Evolutionary conservation across 2,888 invertebrate species (phyloP), one percentile per base, ranked within the genome.

Genomic region (Apotomis betuletana): DNA sequence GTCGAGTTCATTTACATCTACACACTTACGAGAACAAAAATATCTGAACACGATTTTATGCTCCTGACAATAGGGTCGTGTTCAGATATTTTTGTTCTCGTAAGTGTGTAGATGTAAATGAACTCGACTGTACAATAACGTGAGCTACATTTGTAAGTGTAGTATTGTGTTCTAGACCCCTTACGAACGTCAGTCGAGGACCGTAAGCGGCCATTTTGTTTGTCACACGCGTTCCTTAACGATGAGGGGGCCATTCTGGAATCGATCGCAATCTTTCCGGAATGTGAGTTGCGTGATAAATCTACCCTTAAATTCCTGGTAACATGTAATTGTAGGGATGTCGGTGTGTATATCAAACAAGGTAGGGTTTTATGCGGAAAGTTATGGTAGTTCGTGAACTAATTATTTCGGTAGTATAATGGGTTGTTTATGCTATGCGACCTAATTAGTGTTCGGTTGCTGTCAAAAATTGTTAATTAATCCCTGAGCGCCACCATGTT

Each of bases 221-320:
- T 41, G 55, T 67, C 41, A 52, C 70, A 71, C 70, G 67, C 65
- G 49, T 61, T 71, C 70, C 60, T 65, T 49, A 70, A 55, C 70
- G 61, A 67, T 60, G 67, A 67, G 67, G 67, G 67, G 67, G 55
- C 58, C 61, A 71, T 65, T 59, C 61, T 62, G 38, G 49, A 71
- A 60, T 54, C 71, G 71, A 71, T 71, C 27, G 71, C 61, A 67
- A 71, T 71, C 71, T 71, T 61, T 57, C 67, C 71, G 71, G 67
- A 67, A 71, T 67, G 67, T 54, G 57, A 63, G 51, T 67, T 57
- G 71, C 71, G 71, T 71, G 71, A 71, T 70, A 52, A 70, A 70
- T 71, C 71, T 55, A 71, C 71, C 71, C 71, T 55, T 27, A 67
- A 70, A 70, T 67, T 60, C 64, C 71, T 41, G 44, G 61, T 46